Evolutionary conservation across 2,888 invertebrate genomes (phyloP), one percentile per base, ranked within the genome.

Genomic region (Scelioninae gen. 1): DNA sequence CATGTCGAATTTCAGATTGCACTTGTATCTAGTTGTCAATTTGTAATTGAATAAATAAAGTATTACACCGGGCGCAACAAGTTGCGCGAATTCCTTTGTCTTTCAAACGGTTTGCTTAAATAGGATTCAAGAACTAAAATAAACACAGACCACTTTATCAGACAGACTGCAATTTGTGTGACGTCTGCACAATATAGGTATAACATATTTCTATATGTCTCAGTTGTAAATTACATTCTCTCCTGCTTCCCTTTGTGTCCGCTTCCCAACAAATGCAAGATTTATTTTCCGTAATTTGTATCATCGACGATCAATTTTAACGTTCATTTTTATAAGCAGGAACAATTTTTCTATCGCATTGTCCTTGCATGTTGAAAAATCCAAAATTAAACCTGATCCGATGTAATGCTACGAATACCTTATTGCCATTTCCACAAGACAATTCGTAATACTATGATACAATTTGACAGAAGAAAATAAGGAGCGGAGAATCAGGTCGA

Each of bases 381-480:
- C n/a, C 7, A 32, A 32, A 63, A 74, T 74, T 74, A 63, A 55
- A 40, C 40, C 5, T 1, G 13, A 9, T n/a, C 55, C 23, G n/a
- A 38, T 56, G 23, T 62, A 56, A 74, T 23, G 32, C 23, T 38
- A 9, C 63, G 10, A 15, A 29, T 29, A 55, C 29, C 65, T 69
- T 77, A 76, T 76, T 76, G 76, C 60, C 62, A 55, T 62, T 40
- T 16, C 34, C 11, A 13, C n/a, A 16, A 62, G 47, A 69, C 77
- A 62, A 53, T 62, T 62, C 51, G 68, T 77, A 69, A 78, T 63
- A 53, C 31, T 47, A 31, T 40, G 56, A 49, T 49, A 63, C 69
- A 63, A 53, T 69, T 71, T 45, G 47, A 63, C 53, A 60, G n/a
- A 32, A 49, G 34, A 63, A 23, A 49, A 62, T 62, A 45, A 68